These are phyloP conservation scores for Oncorhynchus tshawytscha DNA, from an alignment of 2,113 vertebrate genomes.

Conservation along the genomic window DNA sequence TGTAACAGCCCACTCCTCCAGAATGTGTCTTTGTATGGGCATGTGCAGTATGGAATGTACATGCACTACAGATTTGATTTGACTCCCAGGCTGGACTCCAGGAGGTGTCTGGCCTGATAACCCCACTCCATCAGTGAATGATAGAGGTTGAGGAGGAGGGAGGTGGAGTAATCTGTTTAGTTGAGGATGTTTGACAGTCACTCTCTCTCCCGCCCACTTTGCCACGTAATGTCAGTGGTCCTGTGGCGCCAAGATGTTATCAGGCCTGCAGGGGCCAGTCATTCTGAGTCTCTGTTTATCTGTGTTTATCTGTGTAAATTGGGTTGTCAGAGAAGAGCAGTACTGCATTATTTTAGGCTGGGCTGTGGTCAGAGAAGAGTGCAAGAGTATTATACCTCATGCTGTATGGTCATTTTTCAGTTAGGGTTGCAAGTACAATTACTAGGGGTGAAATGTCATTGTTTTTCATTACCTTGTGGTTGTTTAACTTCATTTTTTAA, in stretches of 20 bases:
- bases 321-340: conserved; percentile 54
- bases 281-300: conserved; percentile 18
- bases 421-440: background rate
- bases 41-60: too few relatives aligned
- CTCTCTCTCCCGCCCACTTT: conserved; percentile 31
- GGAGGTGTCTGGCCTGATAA: conserved; percentile 55
- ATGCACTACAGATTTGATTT: background rate
- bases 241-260: conserved; percentile 23
- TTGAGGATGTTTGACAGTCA: conserved; percentile 45
- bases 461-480: background rate
- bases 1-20: conserved; percentile 15
- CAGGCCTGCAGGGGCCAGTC: too few relatives aligned
- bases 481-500: background rate
- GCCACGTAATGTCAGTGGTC: conserved; percentile 43
- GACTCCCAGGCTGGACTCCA: background rate
- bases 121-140: conserved; percentile 59
- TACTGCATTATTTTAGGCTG: conserved; percentile 42
- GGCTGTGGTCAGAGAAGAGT: background rate
- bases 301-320: conserved; percentile 31
- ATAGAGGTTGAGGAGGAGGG: conserved; percentile 37
- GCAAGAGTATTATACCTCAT: background rate
- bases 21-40: background rate
- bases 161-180: conserved; percentile 42
- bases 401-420: background rate
- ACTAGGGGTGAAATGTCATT: background rate